These are phyloP conservation scores for Amazonetta brasiliensis DNA, from an alignment of 2,797 vertebrate genomes.

Conservation along the genomic window DNA sequence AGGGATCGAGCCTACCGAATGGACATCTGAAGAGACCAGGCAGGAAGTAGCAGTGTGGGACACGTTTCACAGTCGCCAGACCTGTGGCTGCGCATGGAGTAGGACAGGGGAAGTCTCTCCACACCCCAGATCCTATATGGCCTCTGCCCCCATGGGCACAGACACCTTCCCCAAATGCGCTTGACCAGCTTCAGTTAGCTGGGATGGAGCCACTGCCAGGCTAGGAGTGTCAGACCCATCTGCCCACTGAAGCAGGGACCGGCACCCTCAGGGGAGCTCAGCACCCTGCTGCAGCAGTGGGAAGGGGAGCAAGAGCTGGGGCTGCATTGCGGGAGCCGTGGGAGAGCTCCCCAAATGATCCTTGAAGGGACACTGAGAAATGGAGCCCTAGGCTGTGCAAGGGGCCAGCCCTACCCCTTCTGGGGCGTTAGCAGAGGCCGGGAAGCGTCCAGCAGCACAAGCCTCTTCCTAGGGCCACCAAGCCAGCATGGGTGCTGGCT, in stretches of 20 bases:
- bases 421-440: not conserved
- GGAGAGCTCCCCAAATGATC: not conserved
- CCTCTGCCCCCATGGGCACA: not conserved
- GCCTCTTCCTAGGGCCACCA: not conserved
- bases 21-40: too few species aligned
- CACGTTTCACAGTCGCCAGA: too few species aligned
- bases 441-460: not conserved
- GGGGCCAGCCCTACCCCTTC: not conserved
- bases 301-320: not conserved
- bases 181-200: too few species aligned
- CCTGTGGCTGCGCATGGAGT: too few species aligned
- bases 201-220: too few species aligned
- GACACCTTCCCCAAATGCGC: too few species aligned
- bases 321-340: fast-evolving
- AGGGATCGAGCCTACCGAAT: too few species aligned
- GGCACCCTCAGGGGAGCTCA: not conserved
- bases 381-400: not conserved
- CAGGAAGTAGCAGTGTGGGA: too few species aligned
- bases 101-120: not conserved
- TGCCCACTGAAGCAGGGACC: fast-evolving
- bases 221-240: fast-evolving
- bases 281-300: not conserved
- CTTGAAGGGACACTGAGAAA: fast-evolving
- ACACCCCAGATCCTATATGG: fast-evolving
- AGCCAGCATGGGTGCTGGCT: not conserved